Base-by-base conservation (phyloP, 1,140 invertebrate species). In the Hylyphantes graminicola region DNA sequence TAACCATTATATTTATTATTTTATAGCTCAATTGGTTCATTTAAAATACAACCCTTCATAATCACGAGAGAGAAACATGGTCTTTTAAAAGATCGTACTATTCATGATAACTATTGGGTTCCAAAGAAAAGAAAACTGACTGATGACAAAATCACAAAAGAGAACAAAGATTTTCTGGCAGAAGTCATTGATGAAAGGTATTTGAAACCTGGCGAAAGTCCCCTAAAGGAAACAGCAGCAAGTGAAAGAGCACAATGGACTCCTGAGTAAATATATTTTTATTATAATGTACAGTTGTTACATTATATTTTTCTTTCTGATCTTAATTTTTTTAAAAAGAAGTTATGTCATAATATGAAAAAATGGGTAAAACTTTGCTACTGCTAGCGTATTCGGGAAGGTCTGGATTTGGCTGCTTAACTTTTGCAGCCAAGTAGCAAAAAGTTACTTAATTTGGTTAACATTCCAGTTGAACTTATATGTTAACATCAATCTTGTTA, bases 81-180 rank as follows among this genome's bases (percentile, higher is more conserved):
- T 0, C 0, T 82, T 17, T 15, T 17, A 12, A 75, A 82, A 74
- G n/a, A 35, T 21, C 61, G 50, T 63, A 54, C 15, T 19, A 15
- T 73, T 17, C 55, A 19, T 67, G 81, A 84, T 54, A 84, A 84
- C 76, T 84, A 84, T 70, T 85, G 85, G 85, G 77, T 81, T 74
- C 88, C 87, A 72, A 84, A 85, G 21, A 83, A 86, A 70, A 86
- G 85, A 59, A 87, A 86, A 73, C 79, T 82, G 57, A 84, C 65
- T 17, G 85, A 87, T 83, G 94, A 96, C 87, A 88, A 92, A 15
- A 86, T 98, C 15, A 96, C 95, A 0, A 17, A 89, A 67, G 94
- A 96, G 87, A 98, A 98, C 90, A 91, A 92, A 89, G 90, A 93
- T 74, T 98, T 98, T 90, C 87, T 98, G 17, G 91, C 94, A 88